Evolutionary conservation across 2,888 invertebrate genomes (phyloP).

Genomic region (Agrilus cyanescens): DNA sequence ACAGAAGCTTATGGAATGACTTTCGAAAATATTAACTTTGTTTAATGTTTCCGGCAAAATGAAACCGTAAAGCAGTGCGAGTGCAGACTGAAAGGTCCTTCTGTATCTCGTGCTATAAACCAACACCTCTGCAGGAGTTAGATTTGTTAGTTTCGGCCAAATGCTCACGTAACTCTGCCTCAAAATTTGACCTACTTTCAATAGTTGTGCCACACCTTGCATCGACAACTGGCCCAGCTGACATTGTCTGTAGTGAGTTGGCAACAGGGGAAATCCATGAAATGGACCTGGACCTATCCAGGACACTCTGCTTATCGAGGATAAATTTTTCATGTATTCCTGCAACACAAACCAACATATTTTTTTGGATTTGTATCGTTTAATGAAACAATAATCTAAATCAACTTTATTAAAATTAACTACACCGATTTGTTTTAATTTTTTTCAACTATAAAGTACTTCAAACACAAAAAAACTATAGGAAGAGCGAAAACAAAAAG

Average conservation of each 20-base stretch:
- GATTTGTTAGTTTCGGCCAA: conserved; percentile 36
- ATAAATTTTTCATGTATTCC: conserved; percentile 46
- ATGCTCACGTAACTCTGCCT: conserved; percentile 43
- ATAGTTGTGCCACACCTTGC: conserved; percentile 68
- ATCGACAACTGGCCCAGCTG: conserved; percentile 78
- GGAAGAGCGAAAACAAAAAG: too few species aligned
- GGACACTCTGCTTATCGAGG: conserved; percentile 47
- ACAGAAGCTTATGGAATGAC: conserved; percentile 74
- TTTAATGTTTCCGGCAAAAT: conserved; percentile 54
- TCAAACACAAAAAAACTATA: too few species aligned
- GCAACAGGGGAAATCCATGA: conserved; percentile 71
- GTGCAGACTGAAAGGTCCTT: conserved; percentile 82
- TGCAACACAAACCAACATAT: conserved; percentile 21
- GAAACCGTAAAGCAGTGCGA: conserved; percentile 65
- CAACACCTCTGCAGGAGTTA: conserved; percentile 46
- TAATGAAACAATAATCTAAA: too few species aligned
- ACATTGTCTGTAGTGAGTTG: conserved; percentile 55
- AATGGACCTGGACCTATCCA: conserved; percentile 74
- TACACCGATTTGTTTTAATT: too few species aligned
- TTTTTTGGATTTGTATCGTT: too few species aligned
- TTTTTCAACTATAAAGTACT: too few species aligned
- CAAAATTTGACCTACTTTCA: conserved; percentile 63
- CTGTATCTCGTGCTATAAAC: conserved; percentile 75
- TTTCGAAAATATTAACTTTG: conserved; percentile 57
- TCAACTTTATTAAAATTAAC: too few species aligned